Evolutionary conservation across 2,888 invertebrate species (phyloP).

Genomic region (Therioaphis trifolii): DNA sequence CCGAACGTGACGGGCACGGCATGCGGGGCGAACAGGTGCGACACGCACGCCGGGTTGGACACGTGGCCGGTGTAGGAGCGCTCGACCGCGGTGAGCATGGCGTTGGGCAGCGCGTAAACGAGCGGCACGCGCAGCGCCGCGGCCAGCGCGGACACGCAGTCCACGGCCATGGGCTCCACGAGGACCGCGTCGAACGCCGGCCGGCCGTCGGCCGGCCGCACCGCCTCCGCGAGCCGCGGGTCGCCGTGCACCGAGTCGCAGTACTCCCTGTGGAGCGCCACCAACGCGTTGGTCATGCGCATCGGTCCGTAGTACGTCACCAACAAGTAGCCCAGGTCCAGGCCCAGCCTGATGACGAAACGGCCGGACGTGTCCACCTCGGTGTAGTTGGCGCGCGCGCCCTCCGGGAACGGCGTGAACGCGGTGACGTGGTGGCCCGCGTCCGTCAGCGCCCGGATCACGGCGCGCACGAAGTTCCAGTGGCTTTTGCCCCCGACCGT

Average conservation of each 20-base stretch:
- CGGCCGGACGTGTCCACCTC: neutral
- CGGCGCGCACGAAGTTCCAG: slow-evolving; percentile 40
- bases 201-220: neutral
- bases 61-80: neutral
- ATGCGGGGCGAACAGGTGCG: slow-evolving; percentile 65
- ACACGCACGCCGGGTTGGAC: slow-evolving; percentile 22
- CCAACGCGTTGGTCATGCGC: slow-evolving; percentile 67
- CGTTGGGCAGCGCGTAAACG: slow-evolving; percentile 15
- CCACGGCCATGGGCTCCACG: slow-evolving; percentile 65
- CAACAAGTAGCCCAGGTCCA: neutral
- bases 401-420: too few relatives aligned
- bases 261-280: too few relatives aligned
- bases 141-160: slow-evolving; percentile 13
- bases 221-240: too few relatives aligned
- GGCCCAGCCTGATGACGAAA: neutral
- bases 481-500: slow-evolving; percentile 36
- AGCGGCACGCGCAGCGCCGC: slow-evolving; percentile 3
- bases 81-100: slow-evolving; percentile 9
- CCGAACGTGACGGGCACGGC: slow-evolving; percentile 43
- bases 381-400: too few relatives aligned
- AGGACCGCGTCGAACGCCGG: slow-evolving; percentile 64
- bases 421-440: slow-evolving; percentile 9
- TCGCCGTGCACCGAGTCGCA: too few relatives aligned
- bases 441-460: slow-evolving; percentile 23
- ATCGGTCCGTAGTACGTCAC: slow-evolving; percentile 18